phyloP scores from a whole-genome alignment of 2,797 vertebrate species.

The Carapus acus region DNA sequence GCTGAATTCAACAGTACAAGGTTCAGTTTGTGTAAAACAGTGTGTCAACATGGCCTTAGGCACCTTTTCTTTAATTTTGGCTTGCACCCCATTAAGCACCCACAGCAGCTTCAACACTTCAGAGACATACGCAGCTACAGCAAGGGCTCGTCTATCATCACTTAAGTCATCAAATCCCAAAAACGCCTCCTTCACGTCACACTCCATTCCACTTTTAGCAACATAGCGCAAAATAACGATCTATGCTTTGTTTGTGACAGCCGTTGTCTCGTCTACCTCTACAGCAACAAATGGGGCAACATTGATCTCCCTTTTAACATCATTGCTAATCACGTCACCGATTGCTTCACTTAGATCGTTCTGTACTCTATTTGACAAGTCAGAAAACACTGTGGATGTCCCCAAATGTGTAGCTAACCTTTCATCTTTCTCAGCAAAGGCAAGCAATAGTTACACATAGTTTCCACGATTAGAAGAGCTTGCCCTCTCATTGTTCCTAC shows the following conservation, averaged over 20 bases:
- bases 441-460: neutral
- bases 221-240: conserved; percentile 28
- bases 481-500: conserved; percentile 1
- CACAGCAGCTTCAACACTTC: conserved; percentile 9
- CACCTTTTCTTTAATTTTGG: conserved; percentile 14
- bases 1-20: conserved; percentile 26
- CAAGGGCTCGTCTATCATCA: conserved; percentile 5
- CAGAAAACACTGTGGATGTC: conserved; percentile 17
- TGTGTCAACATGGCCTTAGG: conserved; percentile 17
- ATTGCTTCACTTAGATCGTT: conserved; percentile 13
- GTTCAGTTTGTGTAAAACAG: conserved; percentile 29
- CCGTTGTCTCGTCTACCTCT: neutral
- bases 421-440: conserved; percentile 16
- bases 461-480: neutral
- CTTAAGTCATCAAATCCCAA: conserved; percentile 26
- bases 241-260: conserved; percentile 23
- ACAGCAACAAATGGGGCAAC: conserved; percentile 13
- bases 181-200: conserved; percentile 20
- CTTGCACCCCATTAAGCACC: conserved; percentile 25
- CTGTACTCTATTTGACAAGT: conserved; percentile 10
- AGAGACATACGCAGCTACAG: conserved; percentile 2
- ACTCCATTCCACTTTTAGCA: conserved; percentile 5
- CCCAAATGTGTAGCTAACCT: conserved; percentile 7
- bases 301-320: conserved; percentile 6
- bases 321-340: conserved; percentile 5